Evolutionary conservation across 2,113 vertebrate genomes (phyloP).

Genomic region (Philantomba maxwellii): DNA sequence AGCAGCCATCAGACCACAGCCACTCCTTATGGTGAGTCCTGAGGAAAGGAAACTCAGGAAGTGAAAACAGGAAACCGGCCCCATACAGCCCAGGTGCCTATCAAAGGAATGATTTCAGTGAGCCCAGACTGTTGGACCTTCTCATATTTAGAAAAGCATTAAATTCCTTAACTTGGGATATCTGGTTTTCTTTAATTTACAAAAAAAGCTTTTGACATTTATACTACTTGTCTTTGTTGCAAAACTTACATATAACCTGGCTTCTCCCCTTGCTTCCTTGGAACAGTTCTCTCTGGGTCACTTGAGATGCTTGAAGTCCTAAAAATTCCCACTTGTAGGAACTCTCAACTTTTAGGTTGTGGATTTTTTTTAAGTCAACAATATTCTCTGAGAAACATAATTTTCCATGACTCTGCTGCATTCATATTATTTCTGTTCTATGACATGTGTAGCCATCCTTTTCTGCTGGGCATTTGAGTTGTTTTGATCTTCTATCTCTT

Average conservation of each 20-base stretch:
- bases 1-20: background rate
- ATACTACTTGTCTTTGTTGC: background rate
- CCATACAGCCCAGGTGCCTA: background rate
- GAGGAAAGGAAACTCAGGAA: background rate
- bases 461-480: background rate
- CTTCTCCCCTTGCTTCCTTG: background rate
- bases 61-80: background rate
- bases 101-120: background rate
- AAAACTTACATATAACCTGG: background rate
- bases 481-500: background rate
- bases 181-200: background rate
- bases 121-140: background rate
- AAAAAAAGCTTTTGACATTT: background rate
- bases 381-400: background rate
- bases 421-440: background rate
- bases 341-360: background rate
- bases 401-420: background rate
- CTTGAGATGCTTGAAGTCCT: background rate
- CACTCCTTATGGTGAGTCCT: background rate
- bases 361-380: background rate
- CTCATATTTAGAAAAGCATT: background rate
- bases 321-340: background rate
- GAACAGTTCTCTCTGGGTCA: background rate
- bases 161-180: background rate
- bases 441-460: background rate